Conservation (phyloP, 2,113 vertebrate genomes). For the Vimba vimba region DNA sequence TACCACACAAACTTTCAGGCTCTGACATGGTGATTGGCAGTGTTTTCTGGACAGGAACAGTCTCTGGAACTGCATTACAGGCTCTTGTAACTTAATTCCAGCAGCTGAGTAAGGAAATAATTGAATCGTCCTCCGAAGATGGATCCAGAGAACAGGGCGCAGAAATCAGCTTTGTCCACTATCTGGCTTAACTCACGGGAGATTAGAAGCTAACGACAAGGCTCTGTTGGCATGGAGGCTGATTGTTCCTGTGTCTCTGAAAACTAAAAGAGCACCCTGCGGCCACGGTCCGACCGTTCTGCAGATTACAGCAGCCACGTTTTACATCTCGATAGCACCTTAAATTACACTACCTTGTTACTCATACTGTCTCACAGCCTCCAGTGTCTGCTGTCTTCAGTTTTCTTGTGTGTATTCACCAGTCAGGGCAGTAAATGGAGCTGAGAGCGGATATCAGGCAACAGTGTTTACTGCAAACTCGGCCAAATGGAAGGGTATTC, state of each 20-base stretch:
- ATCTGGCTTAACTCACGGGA: slow-evolving; percentile 83
- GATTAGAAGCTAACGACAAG: slow-evolving; percentile 71
- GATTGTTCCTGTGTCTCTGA: slow-evolving; percentile 65
- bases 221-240: slow-evolving; percentile 57
- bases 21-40: slow-evolving; percentile 26
- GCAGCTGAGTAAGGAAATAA: slow-evolving; percentile 92
- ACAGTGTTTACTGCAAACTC: slow-evolving; percentile 4
- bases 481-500: slow-evolving; percentile 18
- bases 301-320: slow-evolving; percentile 18
- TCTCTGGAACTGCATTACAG: slow-evolving; percentile 84
- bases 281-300: neutral
- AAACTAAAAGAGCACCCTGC: slow-evolving; percentile 60
- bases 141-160: slow-evolving; percentile 84
- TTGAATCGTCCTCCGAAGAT: slow-evolving; percentile 91
- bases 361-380: neutral
- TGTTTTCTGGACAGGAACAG: slow-evolving; percentile 63
- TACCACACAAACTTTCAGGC: slow-evolving; percentile 62
- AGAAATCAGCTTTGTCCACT: slow-evolving; percentile 81
- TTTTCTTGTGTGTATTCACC: neutral
- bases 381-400: slow-evolving; percentile 18
- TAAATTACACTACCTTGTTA: slow-evolving; percentile 17
- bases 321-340: slow-evolving; percentile 41
- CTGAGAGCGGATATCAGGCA: neutral
- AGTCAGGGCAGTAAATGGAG: neutral
- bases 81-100: slow-evolving; percentile 90